These are phyloP conservation scores for Cinclus mexicanus DNA, from an alignment of 2,113 vertebrate genomes.

Conservation along the genomic window DNA sequence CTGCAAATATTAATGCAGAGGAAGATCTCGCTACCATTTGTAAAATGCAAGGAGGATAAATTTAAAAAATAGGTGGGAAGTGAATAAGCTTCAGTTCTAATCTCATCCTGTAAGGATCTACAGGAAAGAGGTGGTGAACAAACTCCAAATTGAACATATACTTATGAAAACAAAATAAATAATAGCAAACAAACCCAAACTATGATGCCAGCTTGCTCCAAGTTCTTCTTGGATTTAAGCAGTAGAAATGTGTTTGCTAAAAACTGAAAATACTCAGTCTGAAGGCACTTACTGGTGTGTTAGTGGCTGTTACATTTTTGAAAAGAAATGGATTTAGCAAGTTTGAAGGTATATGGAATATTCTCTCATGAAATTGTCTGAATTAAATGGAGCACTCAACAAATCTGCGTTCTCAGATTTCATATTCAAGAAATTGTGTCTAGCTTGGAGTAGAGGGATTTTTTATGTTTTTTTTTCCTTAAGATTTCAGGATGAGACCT, in stretches of 20 bases:
- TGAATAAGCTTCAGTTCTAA: background rate
- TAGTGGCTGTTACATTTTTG: background rate
- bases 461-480: background rate
- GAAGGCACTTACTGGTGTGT: accelerated
- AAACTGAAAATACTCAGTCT: background rate
- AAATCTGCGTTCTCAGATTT: background rate
- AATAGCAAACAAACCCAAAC: background rate
- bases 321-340: background rate
- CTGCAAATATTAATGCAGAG: background rate
- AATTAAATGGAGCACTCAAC: background rate
- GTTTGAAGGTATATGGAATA: background rate
- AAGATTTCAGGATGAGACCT: background rate
- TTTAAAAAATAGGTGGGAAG: background rate
- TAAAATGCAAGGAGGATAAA: background rate
- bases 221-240: background rate
- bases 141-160: background rate
- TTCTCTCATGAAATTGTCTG: background rate
- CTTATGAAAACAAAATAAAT: background rate
- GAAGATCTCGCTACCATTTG: background rate
- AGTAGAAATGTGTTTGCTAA: background rate
- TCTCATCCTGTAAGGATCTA: background rate
- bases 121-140: background rate
- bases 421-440: background rate
- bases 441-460: background rate
- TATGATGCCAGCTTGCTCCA: background rate